Base-by-base conservation (phyloP, 2,113 vertebrate genomes). In the Melanerpes aurifrons region DNA sequence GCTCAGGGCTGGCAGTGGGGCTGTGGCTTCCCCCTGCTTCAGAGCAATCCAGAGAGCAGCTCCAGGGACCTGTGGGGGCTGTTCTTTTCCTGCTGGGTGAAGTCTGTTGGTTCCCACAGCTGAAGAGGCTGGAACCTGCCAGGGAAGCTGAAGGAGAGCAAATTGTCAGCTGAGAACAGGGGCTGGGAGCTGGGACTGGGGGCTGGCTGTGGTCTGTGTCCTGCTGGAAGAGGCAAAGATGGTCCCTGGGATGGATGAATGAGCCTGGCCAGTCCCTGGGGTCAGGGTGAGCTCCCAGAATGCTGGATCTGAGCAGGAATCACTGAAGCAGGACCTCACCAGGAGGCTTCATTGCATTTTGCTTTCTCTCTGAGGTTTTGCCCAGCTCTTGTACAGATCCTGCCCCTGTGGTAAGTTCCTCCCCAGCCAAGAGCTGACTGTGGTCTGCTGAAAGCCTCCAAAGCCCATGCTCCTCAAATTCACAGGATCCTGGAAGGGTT, bases 221-320 rank as follows among this genome's bases (percentile, higher is more conserved):
- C 82, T 6, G 4, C 5, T 8, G 31, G 22, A 50, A 76, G 50
- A 73, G 32, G 43, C 9, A 35, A 66, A 62, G 43, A 17, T 2
- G 4, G 3, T 24, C 32, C 83, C 8, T 0, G 2, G 25, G 8
- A 8, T 16, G 11, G 10, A 3, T 32, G 20, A 7, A 32, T 1
- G 69, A 81, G 70, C 78, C 58, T 6, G 57, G 29, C 40, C 22
- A 6, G 29, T 54, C 63, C 9, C 1, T 6, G 58, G 56, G 20
- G 20, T 22, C 58, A 26, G 25, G 31, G 12, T 4, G 53, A 70
- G 35, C 48, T 24, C 81, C 63, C 1, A 1, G 10, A 75, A 22
- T 17, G 54, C 66, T 68, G 74, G 22, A 53, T 26, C 18, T 2
- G 37, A 72, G 40, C 71, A 56, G 28, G 81, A 91, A 68, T 29